Evolutionary conservation across 2,888 invertebrate species (phyloP).

Genomic region (Spilosoma lubricipeda): DNA sequence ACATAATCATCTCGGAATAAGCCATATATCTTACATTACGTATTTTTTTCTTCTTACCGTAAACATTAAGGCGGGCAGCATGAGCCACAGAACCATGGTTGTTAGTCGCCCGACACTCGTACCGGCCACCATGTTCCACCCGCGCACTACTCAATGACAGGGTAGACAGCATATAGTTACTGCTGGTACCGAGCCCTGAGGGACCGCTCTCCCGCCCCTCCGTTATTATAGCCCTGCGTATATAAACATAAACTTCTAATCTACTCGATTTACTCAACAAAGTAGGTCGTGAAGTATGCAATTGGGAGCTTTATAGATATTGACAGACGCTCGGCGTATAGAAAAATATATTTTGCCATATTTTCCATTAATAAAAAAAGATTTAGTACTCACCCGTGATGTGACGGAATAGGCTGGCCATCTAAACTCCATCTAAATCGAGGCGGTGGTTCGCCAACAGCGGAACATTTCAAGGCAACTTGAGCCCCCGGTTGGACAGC

Average conservation of each 20-base stretch:
- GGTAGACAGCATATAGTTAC: constrained; percentile 93
- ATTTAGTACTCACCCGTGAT: constrained; percentile 71
- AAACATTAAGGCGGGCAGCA: constrained; percentile 92
- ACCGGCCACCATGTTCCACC: constrained; percentile 94
- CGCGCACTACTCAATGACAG: constrained; percentile 91
- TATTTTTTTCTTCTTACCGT: constrained; percentile 84
- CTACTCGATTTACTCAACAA: constrained; percentile 21
- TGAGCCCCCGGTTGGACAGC: constrained; percentile 89
- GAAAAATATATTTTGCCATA: neutral
- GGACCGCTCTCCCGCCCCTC: constrained; percentile 78
- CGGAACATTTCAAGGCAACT: constrained; percentile 94
- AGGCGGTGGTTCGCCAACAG: constrained; percentile 95
- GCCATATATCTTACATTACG: neutral
- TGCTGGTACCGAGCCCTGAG: constrained; percentile 70
- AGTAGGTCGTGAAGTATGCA: constrained; percentile 12
- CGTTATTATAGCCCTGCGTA: constrained; percentile 73
- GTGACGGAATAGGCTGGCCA: constrained; percentile 77
- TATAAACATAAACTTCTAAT: constrained; percentile 30
- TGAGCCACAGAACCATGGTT: constrained; percentile 90
- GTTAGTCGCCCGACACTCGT: constrained; percentile 93
- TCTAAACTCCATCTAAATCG: constrained; percentile 80
- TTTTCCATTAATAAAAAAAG: neutral
- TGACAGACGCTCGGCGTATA: constrained; percentile 14
- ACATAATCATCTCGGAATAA: neutral
- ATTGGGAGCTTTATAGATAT: constrained; percentile 12